phyloP scores from a whole-genome alignment of 2,113 vertebrate genomes.

The Aegypius monachus region DNA sequence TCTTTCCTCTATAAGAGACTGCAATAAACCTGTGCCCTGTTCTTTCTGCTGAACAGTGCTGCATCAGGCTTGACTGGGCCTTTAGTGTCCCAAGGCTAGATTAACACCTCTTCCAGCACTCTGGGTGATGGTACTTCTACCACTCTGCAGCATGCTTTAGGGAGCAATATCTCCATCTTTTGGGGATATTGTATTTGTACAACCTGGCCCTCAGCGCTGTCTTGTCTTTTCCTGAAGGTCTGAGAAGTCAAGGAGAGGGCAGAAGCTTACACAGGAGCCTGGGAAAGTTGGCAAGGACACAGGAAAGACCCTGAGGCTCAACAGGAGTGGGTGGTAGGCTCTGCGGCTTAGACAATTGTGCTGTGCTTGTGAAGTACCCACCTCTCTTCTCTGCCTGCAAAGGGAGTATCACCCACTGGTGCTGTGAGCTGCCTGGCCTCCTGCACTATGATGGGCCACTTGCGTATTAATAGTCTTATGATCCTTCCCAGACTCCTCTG shows the following conservation, averaged over 20 bases:
- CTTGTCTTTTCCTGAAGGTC: not conserved
- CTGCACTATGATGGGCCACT: not conserved
- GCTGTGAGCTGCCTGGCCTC: not conserved
- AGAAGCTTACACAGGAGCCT: not conserved
- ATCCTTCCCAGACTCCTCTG: not conserved
- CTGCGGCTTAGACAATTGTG: not conserved
- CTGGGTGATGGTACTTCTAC: not conserved
- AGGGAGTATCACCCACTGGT: not conserved
- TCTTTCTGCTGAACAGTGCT: not conserved
- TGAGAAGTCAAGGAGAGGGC: not conserved
- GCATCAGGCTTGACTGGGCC: not conserved
- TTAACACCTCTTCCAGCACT: not conserved
- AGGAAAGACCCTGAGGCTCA: not conserved
- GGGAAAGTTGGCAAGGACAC: not conserved
- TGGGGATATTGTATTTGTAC: not conserved
- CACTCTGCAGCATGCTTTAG: not conserved
- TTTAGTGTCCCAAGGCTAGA: not conserved
- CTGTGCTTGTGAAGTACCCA: not conserved
- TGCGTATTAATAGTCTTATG: not conserved
- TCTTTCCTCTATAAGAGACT: not conserved
- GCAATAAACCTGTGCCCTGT: rapidly evolving
- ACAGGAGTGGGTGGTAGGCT: not conserved
- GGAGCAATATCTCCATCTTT: not conserved
- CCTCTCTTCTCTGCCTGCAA: not conserved
- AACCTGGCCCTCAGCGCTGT: not conserved